These are phyloP conservation scores for Ernsta delagoae DNA, from an alignment of 2,888 invertebrate genomes.

Conservation along the genomic window DNA sequence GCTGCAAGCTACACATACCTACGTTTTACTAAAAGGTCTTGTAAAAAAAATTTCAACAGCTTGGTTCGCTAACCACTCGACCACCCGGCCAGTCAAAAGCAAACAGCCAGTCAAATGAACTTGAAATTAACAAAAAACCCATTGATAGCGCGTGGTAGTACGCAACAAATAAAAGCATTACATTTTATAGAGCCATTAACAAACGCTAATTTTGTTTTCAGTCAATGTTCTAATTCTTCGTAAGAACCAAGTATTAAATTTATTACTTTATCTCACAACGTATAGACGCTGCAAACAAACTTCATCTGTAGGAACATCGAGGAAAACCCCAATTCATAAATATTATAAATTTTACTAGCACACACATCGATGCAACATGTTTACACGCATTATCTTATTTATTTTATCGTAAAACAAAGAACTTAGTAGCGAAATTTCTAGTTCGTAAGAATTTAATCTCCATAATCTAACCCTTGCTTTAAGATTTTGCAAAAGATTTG, in stretches of 20 bases:
- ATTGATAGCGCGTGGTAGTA: background rate
- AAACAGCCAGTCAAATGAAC: no score
- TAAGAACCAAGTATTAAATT: slow-evolving; percentile 5
- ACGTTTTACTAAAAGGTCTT: no score
- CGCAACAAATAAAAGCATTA: background rate
- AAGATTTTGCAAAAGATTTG: background rate
- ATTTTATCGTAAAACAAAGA: background rate
- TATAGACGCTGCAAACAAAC: background rate
- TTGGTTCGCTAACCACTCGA: no score
- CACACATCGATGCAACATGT: background rate
- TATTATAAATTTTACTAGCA: slow-evolving; percentile 12
- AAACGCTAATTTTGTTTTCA: slow-evolving; percentile 3
- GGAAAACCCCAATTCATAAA: slow-evolving; percentile 23
- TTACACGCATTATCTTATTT: slow-evolving; percentile 1
- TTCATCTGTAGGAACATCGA: background rate
- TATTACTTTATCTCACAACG: slow-evolving; percentile 8
- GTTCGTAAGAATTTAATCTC: background rate
- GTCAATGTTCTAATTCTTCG: background rate
- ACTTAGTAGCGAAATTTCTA: background rate
- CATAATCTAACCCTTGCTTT: background rate
- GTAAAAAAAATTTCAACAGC: no score
- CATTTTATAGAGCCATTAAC: background rate
- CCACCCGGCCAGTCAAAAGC: no score
- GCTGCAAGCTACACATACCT: no score
- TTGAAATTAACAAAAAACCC: background rate